phyloP scores from a whole-genome alignment of 2,888 invertebrate species.

The Pristionchus fissidentatus region DNA sequence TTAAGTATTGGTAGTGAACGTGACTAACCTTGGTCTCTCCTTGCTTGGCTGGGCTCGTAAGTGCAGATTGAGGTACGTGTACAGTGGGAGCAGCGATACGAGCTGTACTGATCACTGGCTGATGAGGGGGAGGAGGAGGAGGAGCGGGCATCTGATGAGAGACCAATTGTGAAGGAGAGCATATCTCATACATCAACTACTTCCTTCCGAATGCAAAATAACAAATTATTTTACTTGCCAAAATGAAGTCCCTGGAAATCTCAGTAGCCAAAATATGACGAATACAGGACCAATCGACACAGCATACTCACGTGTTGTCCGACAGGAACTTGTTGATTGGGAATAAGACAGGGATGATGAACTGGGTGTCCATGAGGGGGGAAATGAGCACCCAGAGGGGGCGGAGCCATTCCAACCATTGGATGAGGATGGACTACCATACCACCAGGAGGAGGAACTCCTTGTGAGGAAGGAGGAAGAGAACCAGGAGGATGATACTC shows the following conservation, averaged over 20 bases:
- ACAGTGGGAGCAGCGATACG: constrained; percentile 2
- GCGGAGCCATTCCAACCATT: not conserved
- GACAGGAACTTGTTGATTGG: not conserved
- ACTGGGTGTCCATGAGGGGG: not conserved
- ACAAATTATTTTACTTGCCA: no score
- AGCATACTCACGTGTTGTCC: not conserved
- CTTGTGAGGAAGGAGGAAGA: constrained; percentile 48
- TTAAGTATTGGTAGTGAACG: not conserved
- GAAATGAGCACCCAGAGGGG: no score
- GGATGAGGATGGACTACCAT: constrained; percentile 52
- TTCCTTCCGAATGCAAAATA: no score
- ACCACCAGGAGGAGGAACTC: constrained; percentile 57
- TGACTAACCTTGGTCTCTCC: constrained; percentile 42
- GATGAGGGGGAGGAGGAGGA: not conserved
- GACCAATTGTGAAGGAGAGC: no score
- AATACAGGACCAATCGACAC: not conserved
- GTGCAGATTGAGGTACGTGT: not conserved
- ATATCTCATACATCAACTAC: no score
- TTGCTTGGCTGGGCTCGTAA: constrained; percentile 25
- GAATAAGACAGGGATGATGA: not conserved
- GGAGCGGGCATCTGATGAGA: constrained; percentile 8
- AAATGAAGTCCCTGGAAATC: no score
- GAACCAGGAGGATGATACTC: constrained; percentile 81
- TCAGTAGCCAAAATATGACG: no score
- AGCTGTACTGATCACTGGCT: constrained; percentile 48